Evolutionary conservation across 2,797 vertebrate genomes (phyloP), one percentile per base, ranked within the genome.

Genomic region (Neosilurus hyrtlii): DNA sequence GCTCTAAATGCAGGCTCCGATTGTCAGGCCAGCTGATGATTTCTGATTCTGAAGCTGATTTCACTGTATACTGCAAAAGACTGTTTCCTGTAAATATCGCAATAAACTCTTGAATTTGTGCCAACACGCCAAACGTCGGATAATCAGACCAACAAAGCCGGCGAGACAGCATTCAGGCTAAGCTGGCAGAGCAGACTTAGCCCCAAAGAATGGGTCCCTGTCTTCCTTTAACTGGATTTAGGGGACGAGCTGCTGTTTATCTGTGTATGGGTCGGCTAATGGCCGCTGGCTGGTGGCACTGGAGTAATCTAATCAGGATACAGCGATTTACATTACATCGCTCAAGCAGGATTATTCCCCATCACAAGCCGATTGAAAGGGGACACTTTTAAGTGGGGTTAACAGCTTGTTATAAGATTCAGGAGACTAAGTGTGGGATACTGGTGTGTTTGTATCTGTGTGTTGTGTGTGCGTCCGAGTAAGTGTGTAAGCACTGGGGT

Each of bases 321-420:
- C 90, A 90, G 92, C 89, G 91, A 92, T 93, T 94, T 93, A 91
- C 91, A 94, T 94, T 93, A 93, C 92, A 92, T 90, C 83, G 88
- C 90, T 91, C 87, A 80, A 89, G 89, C 91, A 88, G 92, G 93
- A 94, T 94, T 94, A 94, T 90, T 91, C 90, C 89, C 88, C 88
- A 86, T 90, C 91, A 88, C 82, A 85, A 93, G 90, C 92, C 87
- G 90, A 93, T 94, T 93, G 91, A 92, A 88, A 92, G 90, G 90
- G 88, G 89, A 90, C 91, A 92, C 89, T 92, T 94, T 90, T 92
- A 93, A 94, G 93, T 86, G 87, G 91, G 92, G 92, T 94, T 94
- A 94, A 94, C 92, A 91, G 92, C 93, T 91, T 94, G 91, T 92
- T 93, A 90, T 90, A 90, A 88, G 91, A 93, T 87, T 86, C 84